These are phyloP conservation scores for Pocota personata DNA, from an alignment of 2,888 invertebrate genomes.

Conservation along the genomic window DNA sequence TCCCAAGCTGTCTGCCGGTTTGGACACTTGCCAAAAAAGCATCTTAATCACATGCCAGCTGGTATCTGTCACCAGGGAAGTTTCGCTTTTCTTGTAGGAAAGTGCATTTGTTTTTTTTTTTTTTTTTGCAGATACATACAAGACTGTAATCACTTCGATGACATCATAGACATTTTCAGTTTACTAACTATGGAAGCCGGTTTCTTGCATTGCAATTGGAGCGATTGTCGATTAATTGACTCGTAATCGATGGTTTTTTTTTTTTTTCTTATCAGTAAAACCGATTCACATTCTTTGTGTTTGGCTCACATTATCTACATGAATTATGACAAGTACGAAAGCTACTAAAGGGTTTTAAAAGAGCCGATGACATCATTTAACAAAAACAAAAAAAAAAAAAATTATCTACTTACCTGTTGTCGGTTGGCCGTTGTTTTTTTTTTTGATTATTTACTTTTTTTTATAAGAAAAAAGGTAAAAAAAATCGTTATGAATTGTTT, in stretches of 20 bases:
- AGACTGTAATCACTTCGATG: constrained; percentile 4
- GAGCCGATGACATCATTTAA: constrained; percentile 62
- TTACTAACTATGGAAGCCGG: background rate
- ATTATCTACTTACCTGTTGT: constrained; percentile 30
- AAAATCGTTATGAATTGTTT: constrained; percentile 29
- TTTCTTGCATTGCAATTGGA: background rate
- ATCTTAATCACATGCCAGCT: constrained; percentile 4
- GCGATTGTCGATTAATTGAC: constrained; percentile 47
- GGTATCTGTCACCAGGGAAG: background rate
- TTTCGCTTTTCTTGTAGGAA: background rate
- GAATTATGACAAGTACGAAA: constrained; percentile 20
- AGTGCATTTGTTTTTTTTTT: no score
- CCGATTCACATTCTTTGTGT: constrained; percentile 1
- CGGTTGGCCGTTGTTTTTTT: background rate
- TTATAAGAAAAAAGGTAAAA: background rate
- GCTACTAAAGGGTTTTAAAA: constrained; percentile 39
- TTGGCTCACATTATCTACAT: background rate
- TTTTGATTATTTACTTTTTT: background rate
- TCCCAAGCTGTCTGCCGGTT: constrained; percentile 33
- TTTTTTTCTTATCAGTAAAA: constrained; percentile 21
- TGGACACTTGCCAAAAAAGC: constrained; percentile 18
- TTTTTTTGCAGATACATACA: no score
- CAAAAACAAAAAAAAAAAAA: background rate
- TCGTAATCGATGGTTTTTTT: constrained; percentile 35
- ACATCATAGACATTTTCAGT: constrained; percentile 16